phyloP scores from a whole-genome alignment of 2,797 vertebrate genomes.

The Oreortyx pictus region DNA sequence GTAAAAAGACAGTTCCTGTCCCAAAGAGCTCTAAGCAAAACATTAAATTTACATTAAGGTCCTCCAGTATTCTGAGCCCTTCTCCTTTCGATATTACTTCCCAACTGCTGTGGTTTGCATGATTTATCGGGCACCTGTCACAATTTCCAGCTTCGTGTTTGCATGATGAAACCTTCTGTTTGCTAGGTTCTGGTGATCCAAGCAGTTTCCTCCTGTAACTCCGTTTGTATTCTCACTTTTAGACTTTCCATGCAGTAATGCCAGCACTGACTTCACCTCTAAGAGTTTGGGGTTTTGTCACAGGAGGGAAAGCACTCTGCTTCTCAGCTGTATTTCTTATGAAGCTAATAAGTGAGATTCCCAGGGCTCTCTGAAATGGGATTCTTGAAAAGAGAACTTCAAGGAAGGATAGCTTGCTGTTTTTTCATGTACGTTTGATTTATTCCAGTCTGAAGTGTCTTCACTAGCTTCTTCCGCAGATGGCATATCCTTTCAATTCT shows the following conservation, averaged over 20 bases:
- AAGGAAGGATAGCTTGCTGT: not conserved
- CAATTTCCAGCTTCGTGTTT: conserved; percentile 39
- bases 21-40: conserved; percentile 12
- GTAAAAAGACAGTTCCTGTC: not conserved
- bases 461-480: not conserved
- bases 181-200: not conserved
- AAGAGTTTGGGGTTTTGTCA: not conserved
- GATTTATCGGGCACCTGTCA: conserved; percentile 62
- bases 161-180: conserved; percentile 18
- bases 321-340: not conserved
- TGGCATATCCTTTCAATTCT: not conserved
- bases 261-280: not conserved
- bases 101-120: conserved; percentile 53
- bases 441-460: not conserved
- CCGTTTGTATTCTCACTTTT: not conserved
- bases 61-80: conserved; percentile 8
- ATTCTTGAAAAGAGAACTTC: not conserved
- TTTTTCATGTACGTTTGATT: not conserved
- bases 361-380: not conserved
- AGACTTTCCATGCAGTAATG: not conserved
- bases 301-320: not conserved
- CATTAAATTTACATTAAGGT: not conserved
- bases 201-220: not conserved
- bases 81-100: conserved; percentile 21
- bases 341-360: not conserved